Conservation (phyloP, 2,113 vertebrate genomes). For the Peromyscus maniculatus region DNA sequence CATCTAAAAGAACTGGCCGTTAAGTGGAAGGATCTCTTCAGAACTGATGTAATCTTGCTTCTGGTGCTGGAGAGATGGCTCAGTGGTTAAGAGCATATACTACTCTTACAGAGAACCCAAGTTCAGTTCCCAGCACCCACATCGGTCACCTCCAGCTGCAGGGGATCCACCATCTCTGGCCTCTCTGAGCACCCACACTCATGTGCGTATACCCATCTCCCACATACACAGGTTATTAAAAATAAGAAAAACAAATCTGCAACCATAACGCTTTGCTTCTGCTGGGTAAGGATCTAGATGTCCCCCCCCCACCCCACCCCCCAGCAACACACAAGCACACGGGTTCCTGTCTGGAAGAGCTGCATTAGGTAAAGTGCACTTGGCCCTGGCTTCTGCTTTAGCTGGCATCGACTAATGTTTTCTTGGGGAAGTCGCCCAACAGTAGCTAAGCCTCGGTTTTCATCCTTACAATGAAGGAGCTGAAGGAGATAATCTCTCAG, state of each 20-base stretch:
- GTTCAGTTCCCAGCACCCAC: background rate
- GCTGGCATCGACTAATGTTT: constrained; percentile 21
- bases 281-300: background rate
- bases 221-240: background rate
- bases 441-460: constrained; percentile 62
- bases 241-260: background rate
- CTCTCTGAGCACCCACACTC: background rate
- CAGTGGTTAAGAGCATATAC: background rate
- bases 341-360: constrained; percentile 26
- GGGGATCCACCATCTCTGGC: background rate
- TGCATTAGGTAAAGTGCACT: background rate
- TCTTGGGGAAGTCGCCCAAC: constrained; percentile 48
- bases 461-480: constrained; percentile 60
- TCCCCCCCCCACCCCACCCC: background rate
- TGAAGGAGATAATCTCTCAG: constrained; percentile 44
- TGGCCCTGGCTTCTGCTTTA: constrained; percentile 33
- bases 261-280: background rate
- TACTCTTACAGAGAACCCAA: background rate
- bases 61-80: background rate
- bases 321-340: background rate
- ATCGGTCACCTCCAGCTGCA: background rate
- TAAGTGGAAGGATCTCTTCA: background rate
- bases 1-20: background rate
- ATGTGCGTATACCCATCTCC: background rate
- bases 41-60: background rate